Conservation (phyloP, 2,888 invertebrate genomes). For the Ligdia adustata region DNA sequence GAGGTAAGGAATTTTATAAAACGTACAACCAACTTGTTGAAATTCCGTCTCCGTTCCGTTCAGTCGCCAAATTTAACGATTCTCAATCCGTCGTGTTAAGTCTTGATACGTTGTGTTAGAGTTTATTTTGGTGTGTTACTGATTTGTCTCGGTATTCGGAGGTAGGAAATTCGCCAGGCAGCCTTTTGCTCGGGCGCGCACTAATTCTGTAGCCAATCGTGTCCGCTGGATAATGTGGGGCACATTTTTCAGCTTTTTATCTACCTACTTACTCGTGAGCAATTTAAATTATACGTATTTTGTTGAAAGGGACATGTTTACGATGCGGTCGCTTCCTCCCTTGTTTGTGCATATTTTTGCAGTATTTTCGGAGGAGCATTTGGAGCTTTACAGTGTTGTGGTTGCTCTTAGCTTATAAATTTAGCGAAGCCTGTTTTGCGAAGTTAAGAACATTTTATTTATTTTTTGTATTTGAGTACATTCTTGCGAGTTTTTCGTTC, state of each 20-base stretch:
- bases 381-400: slow-evolving; percentile 15
- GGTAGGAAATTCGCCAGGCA: slow-evolving; percentile 75
- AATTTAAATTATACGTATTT: slow-evolving; percentile 43
- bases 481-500: background rate
- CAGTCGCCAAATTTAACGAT: slow-evolving; percentile 65
- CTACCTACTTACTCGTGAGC: slow-evolving; percentile 50
- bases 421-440: slow-evolving; percentile 11
- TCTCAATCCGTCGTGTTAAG: slow-evolving; percentile 43
- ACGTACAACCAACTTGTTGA: slow-evolving; percentile 77
- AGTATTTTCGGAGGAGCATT: slow-evolving; percentile 27
- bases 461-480: background rate
- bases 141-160: slow-evolving; percentile 42
- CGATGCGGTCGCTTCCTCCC: slow-evolving; percentile 39
- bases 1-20: slow-evolving; percentile 49
- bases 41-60: slow-evolving; percentile 76
- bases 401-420: slow-evolving; percentile 19
- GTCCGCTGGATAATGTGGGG: slow-evolving; percentile 67
- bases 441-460: slow-evolving; percentile 4
- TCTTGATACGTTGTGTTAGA: slow-evolving; percentile 52
- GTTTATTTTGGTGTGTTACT: slow-evolving; percentile 51
- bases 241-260: slow-evolving; percentile 64
- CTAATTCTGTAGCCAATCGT: slow-evolving; percentile 77
- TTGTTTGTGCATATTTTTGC: slow-evolving; percentile 33
- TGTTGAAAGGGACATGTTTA: slow-evolving; percentile 41
- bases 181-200: slow-evolving; percentile 74